These are phyloP conservation scores for Oriolus oriolus DNA, from an alignment of 2,113 vertebrate genomes.

Conservation along the genomic window DNA sequence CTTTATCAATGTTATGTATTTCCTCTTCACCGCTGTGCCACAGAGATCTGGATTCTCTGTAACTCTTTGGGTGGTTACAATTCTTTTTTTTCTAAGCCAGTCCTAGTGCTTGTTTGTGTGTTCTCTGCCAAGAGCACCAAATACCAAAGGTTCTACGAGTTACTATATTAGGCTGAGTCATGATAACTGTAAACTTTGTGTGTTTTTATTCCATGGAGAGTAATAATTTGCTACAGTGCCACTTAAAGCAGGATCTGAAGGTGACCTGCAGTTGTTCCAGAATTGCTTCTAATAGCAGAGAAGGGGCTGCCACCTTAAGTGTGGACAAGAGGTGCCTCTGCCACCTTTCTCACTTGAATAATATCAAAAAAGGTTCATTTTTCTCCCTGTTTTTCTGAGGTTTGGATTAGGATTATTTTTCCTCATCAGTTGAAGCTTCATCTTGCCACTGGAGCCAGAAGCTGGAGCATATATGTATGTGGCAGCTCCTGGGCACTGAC, in stretches of 20 bases:
- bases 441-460: background rate
- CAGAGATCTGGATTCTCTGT: background rate
- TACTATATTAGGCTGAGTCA: constrained; percentile 32
- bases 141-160: background rate
- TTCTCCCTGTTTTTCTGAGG: background rate
- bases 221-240: background rate
- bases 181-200: constrained; percentile 14
- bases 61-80: background rate
- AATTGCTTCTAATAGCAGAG: background rate
- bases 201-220: background rate
- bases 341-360: background rate
- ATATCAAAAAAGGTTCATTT: background rate
- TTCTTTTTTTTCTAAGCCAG: background rate
- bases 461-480: background rate
- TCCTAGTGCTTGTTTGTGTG: background rate
- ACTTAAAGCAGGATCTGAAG: background rate
- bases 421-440: background rate
- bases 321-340: background rate
- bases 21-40: background rate
- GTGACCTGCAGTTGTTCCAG: background rate
- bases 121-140: background rate
- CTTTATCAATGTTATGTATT: rapidly evolving
- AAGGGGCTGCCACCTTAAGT: background rate
- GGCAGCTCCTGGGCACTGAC: background rate
- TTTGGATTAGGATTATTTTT: background rate